Evolutionary conservation across 35 echinoderm and acorn worm genomes (phyloP), one percentile per base, ranked within the genome.

Genomic region (Eucidaris tribuloides): DNA sequence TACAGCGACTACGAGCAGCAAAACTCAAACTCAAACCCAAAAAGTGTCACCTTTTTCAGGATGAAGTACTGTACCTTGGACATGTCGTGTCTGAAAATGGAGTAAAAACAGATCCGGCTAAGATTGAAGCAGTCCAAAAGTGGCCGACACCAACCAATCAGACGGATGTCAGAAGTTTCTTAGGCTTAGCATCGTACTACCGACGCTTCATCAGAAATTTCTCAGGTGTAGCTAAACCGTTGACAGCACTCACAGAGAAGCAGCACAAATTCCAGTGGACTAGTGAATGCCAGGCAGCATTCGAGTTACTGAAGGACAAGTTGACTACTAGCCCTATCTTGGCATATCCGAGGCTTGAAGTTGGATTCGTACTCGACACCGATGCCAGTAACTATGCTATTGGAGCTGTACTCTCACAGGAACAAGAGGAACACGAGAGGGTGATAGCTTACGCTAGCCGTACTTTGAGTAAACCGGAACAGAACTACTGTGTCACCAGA

Each of bases 201-300:
- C 46, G 89, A 58, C 52, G 82, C 30, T 85, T 91, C 29, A 62
- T 91, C 1, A 79, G 37, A 14, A 58, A 52, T 11, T 91, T 85
- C 80, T 13, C 57, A 11, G 42, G 58, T 13, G 46, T 91, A 19
- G 82, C 89, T 19, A 91, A 85, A 56, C 89, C 89, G 39, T 44
- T 91, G 2, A 43, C 78, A 17, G 14, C 32, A 65, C 89, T 91
- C 1, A 91, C 89, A 38, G 60, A 91, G 27, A 87, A 92, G 58
- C 34, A 62, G 15, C 14, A 45, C 7, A 24, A 42, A 19, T 91
- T 85, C 43, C 17, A 15, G 5, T 92, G 77, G 83, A 66, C 77
- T 62, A 49, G 60, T 14, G 40, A 77, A 1, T 92, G 78, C 52
- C 45, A 74, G 45, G 27, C 30, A 13, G 76, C 83, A 19, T 87